Evolutionary conservation across 2,797 vertebrate species (phyloP).

Genomic region (Podargus strigoides): DNA sequence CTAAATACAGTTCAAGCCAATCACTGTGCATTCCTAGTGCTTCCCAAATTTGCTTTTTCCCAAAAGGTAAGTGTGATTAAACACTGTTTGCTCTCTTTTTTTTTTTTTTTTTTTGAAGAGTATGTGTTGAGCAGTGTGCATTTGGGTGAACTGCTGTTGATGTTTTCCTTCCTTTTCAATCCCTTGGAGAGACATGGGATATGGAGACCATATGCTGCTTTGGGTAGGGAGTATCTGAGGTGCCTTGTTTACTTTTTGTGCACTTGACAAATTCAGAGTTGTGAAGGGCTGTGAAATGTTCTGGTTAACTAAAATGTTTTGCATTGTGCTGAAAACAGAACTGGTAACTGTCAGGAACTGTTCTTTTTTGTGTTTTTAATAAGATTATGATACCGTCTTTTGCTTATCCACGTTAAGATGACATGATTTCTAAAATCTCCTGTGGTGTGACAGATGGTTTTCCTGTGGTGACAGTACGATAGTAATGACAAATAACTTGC

Average conservation of each 20-base stretch:
- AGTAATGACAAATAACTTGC: not conserved
- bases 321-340: not conserved
- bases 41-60: not conserved
- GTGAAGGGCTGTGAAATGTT: not conserved
- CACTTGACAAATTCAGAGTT: not conserved
- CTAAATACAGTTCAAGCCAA: not conserved
- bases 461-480: not conserved
- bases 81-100: not conserved
- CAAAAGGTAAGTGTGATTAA: not conserved
- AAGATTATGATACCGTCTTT: not conserved
- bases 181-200: not conserved
- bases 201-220: not conserved
- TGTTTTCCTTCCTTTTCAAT: not conserved
- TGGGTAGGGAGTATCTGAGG: not conserved
- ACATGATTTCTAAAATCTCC: not conserved
- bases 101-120: not conserved
- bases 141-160: not conserved
- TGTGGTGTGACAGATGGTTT: conserved; percentile 1
- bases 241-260: not conserved
- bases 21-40: not conserved
- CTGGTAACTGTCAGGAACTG: not conserved
- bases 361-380: not conserved
- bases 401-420: not conserved
- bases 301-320: not conserved
- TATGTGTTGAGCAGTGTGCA: not conserved